Conservation (phyloP, 1,140 invertebrate genomes). For the Hypsibius dujardini region DNA sequence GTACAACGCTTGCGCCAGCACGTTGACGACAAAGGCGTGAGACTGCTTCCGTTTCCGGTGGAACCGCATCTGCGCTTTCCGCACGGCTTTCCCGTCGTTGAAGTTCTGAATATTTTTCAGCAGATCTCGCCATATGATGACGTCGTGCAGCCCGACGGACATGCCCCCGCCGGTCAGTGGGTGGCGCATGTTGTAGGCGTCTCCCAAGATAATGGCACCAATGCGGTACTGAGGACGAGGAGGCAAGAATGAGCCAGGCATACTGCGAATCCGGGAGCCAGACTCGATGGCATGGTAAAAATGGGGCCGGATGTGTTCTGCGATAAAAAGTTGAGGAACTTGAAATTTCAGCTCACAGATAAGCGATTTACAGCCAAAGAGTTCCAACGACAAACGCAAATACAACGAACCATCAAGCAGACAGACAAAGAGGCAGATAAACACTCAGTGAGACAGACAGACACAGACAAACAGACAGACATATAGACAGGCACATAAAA, state of each 20-base stretch:
- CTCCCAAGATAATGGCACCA: constrained; percentile 28
- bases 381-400: not conserved
- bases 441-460: no score
- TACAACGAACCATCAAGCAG: no score
- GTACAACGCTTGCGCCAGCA: constrained; percentile 29
- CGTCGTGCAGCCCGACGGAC: constrained; percentile 29
- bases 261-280: constrained; percentile 25
- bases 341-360: constrained; percentile 14
- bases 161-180: constrained; percentile 30
- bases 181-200: constrained; percentile 31
- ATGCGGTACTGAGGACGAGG: constrained; percentile 25
- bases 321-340: constrained; percentile 13
- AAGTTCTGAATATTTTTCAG: constrained; percentile 25
- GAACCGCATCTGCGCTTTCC: constrained; percentile 23
- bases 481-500: no score
- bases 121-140: constrained; percentile 26
- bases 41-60: constrained; percentile 25
- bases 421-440: no score
- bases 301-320: constrained; percentile 27
- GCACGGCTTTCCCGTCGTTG: constrained; percentile 24
- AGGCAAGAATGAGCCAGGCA: constrained; percentile 29
- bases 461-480: no score
- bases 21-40: constrained; percentile 30
- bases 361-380: not conserved
- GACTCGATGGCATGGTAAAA: constrained; percentile 26